phyloP scores from a whole-genome alignment of 92 coral and sea anemone genomes.

The Ricordea florida region DNA sequence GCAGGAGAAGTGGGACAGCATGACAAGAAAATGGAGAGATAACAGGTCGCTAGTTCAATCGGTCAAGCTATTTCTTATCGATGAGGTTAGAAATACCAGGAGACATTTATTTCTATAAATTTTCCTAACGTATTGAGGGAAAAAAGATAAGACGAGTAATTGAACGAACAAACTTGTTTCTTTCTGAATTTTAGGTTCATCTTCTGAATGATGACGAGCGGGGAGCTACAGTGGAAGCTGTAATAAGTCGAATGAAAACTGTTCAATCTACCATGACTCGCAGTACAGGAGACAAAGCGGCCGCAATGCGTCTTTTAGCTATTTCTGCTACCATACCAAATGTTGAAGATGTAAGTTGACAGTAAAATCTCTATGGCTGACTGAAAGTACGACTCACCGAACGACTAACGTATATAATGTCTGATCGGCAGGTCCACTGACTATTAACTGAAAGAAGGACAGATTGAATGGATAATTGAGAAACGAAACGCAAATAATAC shows the following conservation, averaged over 20 bases:
- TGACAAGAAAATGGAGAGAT: constrained; percentile 99
- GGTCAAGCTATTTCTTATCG: constrained; percentile 89
- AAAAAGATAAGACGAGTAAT: not conserved
- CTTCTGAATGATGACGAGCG: constrained; percentile 89
- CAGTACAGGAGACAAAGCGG: constrained; percentile 33
- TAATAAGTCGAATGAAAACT: constrained; percentile 98
- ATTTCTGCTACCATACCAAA: constrained; percentile 97
- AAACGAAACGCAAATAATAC: too few relatives aligned
- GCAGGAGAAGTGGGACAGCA: constrained; percentile 99
- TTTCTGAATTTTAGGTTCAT: constrained; percentile 65
- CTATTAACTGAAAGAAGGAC: too few relatives aligned
- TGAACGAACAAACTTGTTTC: not conserved
- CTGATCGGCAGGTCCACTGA: too few relatives aligned
- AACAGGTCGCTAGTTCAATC: constrained; percentile 89
- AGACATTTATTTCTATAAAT: not conserved
- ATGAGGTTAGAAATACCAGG: constrained; percentile 65
- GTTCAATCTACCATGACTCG: constrained; percentile 88
- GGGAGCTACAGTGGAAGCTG: constrained; percentile 98
- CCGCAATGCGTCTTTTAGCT: constrained; percentile 83
- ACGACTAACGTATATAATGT: too few relatives aligned
- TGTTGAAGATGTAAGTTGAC: constrained; percentile 88
- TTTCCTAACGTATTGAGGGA: not conserved
- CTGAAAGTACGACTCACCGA: too few relatives aligned
- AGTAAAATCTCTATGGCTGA: not conserved
- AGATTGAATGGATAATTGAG: too few relatives aligned